Base-by-base conservation (phyloP, 2,888 invertebrate species). In the Erebia ligea region DNA sequence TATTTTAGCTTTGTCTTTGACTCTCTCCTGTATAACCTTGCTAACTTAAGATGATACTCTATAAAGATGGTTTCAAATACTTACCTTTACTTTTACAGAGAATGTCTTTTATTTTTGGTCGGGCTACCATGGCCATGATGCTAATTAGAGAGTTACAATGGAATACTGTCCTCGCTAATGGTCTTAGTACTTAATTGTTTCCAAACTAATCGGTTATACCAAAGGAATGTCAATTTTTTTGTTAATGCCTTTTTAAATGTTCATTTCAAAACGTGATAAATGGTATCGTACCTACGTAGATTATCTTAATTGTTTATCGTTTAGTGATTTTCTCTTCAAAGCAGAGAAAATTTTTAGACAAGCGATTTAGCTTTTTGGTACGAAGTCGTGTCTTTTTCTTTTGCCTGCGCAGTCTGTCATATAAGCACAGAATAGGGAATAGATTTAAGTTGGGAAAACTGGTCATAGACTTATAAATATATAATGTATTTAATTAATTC, bases 131-230 rank as follows among this genome's bases (percentile, higher is more conserved):
- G 70, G 21, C 63, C 25, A 21, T 52, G 66, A 57, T 59, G 67
- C 64, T 67, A 69, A 72, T 72, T 67, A 57, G 45, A 17, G 34
- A 42, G 62, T 25, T 15, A 25, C 34, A 52, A 34, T 17, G 45
- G 56, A 21, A 54, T 67, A 69, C 67, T 70, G 73, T 72, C 64
- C 50, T 56, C 48, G 67, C 68, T 75, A 67, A 72, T 67, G 67
- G 64, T 64, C 67, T 72, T 62, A 72, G 58, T 34, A 17, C 52
- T 54, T 72, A 73, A 72, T 67, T 69, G 72, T 71, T 67, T 52
- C 9, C 54, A 62, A 71, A 67, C 67, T 75, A 72, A 68, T 72
- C 62, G 62, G 57, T 25, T 58, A 57, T 40, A 66, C 17, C 25
- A 17, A 54, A 13, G 25, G 64, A 64, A 64, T 54, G 52, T 17